Evolutionary conservation across 2,113 vertebrate genomes (phyloP).

Genomic region (Gymnogyps californianus): DNA sequence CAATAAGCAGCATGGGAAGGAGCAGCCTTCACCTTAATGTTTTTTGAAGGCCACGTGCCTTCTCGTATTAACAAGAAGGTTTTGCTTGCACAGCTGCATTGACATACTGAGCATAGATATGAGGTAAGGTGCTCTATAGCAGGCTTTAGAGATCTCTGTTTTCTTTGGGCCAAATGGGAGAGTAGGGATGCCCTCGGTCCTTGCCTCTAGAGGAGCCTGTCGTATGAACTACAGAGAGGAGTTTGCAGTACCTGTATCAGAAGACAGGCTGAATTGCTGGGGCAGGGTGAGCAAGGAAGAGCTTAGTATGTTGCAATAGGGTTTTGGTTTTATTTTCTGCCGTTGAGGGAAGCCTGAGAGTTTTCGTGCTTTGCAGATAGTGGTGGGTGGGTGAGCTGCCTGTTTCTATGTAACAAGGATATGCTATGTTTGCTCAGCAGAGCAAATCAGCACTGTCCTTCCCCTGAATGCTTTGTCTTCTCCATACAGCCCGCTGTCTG

Average conservation of each 20-base stretch:
- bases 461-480: slow-evolving; percentile 23
- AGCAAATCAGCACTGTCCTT: background rate
- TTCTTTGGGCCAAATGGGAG: background rate
- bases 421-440: background rate
- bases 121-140: background rate
- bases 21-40: background rate
- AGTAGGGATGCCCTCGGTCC: background rate
- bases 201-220: background rate
- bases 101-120: background rate
- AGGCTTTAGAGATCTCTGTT: background rate
- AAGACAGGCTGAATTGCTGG: background rate
- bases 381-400: background rate
- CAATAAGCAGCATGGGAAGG: background rate
- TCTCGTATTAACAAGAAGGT: background rate
- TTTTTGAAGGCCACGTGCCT: background rate
- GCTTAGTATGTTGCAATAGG: background rate
- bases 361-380: background rate
- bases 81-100: background rate
- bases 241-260: background rate
- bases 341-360: background rate
- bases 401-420: background rate
- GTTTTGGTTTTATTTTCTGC: background rate
- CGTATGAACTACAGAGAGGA: background rate
- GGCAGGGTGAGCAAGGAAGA: background rate
- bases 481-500: slow-evolving; percentile 76